These are phyloP conservation scores for Steinernema khuongi DNA, from an alignment of 1,140 invertebrate species.

Conservation along the genomic window DNA sequence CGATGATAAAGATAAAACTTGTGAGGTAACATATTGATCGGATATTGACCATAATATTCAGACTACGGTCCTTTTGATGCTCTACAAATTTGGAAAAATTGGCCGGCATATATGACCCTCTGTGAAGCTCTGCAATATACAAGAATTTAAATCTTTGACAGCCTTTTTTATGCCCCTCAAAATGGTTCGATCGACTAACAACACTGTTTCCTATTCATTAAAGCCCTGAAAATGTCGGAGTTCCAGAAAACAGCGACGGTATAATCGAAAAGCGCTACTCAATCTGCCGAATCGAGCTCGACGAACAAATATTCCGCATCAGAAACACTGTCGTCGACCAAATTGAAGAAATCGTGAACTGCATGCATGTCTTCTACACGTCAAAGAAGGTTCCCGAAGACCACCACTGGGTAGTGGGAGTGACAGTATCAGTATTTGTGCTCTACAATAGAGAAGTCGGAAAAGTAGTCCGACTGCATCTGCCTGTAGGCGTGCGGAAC, in stretches of 20 bases:
- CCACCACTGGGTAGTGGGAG: conserved; percentile 9
- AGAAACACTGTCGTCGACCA: conserved; percentile 30
- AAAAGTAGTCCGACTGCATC: conserved; percentile 32
- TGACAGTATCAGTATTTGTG: conserved; percentile 21
- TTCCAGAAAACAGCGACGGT: background rate
- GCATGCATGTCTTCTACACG: conserved; percentile 17
- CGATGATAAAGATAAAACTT: no score
- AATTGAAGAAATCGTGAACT: conserved; percentile 41
- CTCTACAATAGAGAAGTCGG: conserved; percentile 16
- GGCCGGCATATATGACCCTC: no score
- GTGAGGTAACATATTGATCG: no score
- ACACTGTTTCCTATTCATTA: background rate
- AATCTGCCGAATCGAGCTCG: background rate
- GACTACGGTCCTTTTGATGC: no score
- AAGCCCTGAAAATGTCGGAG: background rate
- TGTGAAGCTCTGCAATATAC: no score
- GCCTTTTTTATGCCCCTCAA: no score
- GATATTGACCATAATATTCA: no score
- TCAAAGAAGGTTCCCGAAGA: background rate
- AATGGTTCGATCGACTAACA: no score
- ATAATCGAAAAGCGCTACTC: conserved; percentile 6
- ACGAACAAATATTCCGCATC: background rate
- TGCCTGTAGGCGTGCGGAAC: conserved; percentile 48
- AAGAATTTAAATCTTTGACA: no score
- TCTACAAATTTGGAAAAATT: no score